These are phyloP conservation scores for Horisme vitalbata DNA, from an alignment of 2,888 invertebrate genomes.

Conservation along the genomic window DNA sequence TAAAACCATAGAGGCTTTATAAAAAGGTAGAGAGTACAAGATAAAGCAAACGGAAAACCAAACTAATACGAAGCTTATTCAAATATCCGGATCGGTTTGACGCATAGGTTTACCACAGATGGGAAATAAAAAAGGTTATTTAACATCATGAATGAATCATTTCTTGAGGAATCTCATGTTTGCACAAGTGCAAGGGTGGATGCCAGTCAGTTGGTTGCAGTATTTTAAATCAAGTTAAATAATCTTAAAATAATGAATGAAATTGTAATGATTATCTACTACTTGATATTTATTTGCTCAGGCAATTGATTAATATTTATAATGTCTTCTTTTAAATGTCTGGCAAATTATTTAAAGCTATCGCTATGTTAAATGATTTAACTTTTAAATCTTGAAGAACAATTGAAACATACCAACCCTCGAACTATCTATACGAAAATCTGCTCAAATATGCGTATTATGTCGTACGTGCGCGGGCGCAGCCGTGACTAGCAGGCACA, in stretches of 20 bases:
- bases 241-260: too few species aligned
- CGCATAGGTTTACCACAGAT: slow-evolving; percentile 4
- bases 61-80: not conserved
- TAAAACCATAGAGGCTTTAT: too few species aligned
- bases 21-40: too few species aligned
- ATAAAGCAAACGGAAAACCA: too few species aligned
- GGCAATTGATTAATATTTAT: slow-evolving; percentile 17
- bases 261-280: too few species aligned
- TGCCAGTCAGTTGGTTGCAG: not conserved
- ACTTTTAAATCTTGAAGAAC: slow-evolving; percentile 32
- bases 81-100: slow-evolving; percentile 1
- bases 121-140: not conserved
- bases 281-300: too few species aligned
- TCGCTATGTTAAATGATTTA: slow-evolving; percentile 18
- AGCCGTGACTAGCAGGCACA: slow-evolving; percentile 48
- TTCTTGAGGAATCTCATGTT: not conserved
- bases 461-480: slow-evolving; percentile 31
- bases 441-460: slow-evolving; percentile 33
- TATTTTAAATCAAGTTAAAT: too few species aligned
- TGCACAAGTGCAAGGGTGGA: slow-evolving; percentile 9
- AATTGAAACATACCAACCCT: slow-evolving; percentile 25
- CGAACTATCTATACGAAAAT: slow-evolving; percentile 30
- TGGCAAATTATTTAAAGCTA: slow-evolving; percentile 15
- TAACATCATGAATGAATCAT: slow-evolving; percentile 1
- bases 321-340: slow-evolving; percentile 9